Evolutionary conservation across 2,113 vertebrate species (phyloP).

Genomic region (Macquaria ambigua): DNA sequence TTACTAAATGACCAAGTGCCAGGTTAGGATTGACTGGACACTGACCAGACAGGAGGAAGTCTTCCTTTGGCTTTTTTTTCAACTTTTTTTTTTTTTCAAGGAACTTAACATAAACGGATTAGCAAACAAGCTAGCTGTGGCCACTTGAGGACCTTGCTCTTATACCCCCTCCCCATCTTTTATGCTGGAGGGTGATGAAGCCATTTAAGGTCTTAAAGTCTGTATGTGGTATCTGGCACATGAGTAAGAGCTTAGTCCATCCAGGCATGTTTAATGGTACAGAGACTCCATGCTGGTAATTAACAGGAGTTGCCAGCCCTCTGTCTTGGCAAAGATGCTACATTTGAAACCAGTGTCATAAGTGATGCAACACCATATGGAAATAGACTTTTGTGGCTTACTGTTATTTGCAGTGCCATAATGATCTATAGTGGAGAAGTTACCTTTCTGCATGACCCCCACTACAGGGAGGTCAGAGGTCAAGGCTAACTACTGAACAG

Average conservation of each 20-base stretch:
- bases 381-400: conserved; percentile 17
- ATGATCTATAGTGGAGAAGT: conserved; percentile 9
- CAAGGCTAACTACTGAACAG: conserved; percentile 35
- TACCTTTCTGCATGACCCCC: conserved; percentile 8
- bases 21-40: conserved; percentile 49
- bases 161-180: neutral
- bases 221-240: conserved; percentile 65
- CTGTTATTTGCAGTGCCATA: neutral
- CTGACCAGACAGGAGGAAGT: conserved; percentile 32
- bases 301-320: conserved; percentile 48
- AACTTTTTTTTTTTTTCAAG: conserved; percentile 19
- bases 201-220: conserved; percentile 54
- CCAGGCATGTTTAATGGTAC: conserved; percentile 65
- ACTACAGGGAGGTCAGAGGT: conserved; percentile 30
- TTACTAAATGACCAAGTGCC: conserved; percentile 41
- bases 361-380: conserved; percentile 39
- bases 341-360: conserved; percentile 37
- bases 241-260: conserved; percentile 38
- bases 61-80: conserved; percentile 21
- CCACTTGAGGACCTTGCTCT: conserved; percentile 13
- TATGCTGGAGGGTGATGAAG: conserved; percentile 50
- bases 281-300: conserved; percentile 48
- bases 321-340: conserved; percentile 39
- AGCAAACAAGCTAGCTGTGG: conserved; percentile 46
- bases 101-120: conserved; percentile 33